These are phyloP conservation scores for Thomomys bottae DNA, from an alignment of 2,113 vertebrate species.

Conservation along the genomic window DNA sequence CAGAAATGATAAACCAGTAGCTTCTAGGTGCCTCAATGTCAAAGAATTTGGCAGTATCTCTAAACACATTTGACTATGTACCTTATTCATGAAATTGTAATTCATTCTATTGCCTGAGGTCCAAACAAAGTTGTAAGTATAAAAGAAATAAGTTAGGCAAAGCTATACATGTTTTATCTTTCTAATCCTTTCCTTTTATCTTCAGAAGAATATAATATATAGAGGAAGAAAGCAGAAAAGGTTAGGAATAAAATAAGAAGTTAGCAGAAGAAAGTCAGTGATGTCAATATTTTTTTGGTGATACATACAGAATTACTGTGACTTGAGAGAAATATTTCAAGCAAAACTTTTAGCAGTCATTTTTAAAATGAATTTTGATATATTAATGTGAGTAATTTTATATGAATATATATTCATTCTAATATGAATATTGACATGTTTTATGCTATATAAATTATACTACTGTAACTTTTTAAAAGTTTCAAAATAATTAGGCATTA, in stretches of 20 bases:
- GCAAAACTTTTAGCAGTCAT: too few species aligned
- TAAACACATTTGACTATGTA: slow-evolving; percentile 17
- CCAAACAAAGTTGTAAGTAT: slow-evolving; percentile 38
- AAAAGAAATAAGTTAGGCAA: slow-evolving; percentile 21
- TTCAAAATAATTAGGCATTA: slow-evolving; percentile 31
- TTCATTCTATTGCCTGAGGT: not conserved
- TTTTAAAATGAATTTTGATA: slow-evolving; percentile 39
- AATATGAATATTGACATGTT: too few species aligned
- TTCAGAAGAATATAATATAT: not conserved
- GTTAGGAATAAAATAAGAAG: not conserved
- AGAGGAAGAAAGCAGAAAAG: slow-evolving; percentile 20
- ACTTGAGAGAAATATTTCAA: not conserved
- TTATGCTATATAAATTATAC: slow-evolving; percentile 59
- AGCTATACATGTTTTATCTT: slow-evolving; percentile 10
- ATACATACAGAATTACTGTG: not conserved
- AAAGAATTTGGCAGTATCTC: not conserved
- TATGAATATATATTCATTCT: too few species aligned
- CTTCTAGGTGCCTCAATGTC: not conserved
- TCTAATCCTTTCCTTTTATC: slow-evolving; percentile 32
- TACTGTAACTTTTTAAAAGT: not conserved
- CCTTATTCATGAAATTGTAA: slow-evolving; percentile 20
- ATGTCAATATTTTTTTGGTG: not conserved
- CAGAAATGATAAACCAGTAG: not conserved
- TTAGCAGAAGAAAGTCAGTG: not conserved
- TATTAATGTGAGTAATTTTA: too few species aligned